Percentiles rank a stretch among this genome's conserved stretches.
Conservation (phyloP, 2,888 invertebrate species). For the Andricus quercusramuli region DNA sequence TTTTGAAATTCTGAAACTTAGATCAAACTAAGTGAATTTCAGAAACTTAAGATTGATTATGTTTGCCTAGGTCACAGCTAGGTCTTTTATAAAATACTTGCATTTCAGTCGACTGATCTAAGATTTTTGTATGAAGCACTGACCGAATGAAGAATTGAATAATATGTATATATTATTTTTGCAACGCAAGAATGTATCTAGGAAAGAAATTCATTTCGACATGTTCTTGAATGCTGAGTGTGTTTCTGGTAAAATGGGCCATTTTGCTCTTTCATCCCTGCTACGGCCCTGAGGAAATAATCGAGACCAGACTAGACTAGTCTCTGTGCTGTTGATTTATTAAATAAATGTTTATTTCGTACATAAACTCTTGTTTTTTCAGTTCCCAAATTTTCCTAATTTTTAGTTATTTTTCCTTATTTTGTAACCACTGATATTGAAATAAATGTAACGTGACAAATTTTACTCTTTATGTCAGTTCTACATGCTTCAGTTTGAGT, state of each 20-base stretch:
- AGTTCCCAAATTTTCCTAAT: background rate
- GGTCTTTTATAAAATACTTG: conserved; percentile 4
- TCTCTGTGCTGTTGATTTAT: conserved; percentile 38
- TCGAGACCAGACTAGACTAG: conserved; percentile 18
- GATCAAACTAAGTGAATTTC: background rate
- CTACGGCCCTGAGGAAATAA: conserved; percentile 19
- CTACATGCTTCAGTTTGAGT: too few relatives aligned
- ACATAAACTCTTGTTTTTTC: conserved; percentile 12
- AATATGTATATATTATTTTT: conserved; percentile 36
- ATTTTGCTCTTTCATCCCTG: conserved; percentile 28
- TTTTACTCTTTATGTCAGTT: too few relatives aligned
- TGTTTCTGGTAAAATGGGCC: conserved; percentile 22
- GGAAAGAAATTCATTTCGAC: conserved; percentile 21
- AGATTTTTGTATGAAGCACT: conserved; percentile 12
- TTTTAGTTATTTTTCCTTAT: too few relatives aligned
- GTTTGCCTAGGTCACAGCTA: background rate
- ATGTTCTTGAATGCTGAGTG: conserved; percentile 23
- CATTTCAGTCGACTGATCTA: conserved; percentile 27
- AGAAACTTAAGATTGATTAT: background rate
- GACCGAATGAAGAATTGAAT: conserved; percentile 18
- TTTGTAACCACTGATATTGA: too few relatives aligned
- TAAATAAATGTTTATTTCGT: conserved; percentile 41
- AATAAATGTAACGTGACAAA: too few relatives aligned
- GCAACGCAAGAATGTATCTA: conserved; percentile 15
- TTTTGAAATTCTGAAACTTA: background rate